These are phyloP conservation scores for Dynastes grantii DNA, from an alignment of 2,888 invertebrate species.

Conservation along the genomic window DNA sequence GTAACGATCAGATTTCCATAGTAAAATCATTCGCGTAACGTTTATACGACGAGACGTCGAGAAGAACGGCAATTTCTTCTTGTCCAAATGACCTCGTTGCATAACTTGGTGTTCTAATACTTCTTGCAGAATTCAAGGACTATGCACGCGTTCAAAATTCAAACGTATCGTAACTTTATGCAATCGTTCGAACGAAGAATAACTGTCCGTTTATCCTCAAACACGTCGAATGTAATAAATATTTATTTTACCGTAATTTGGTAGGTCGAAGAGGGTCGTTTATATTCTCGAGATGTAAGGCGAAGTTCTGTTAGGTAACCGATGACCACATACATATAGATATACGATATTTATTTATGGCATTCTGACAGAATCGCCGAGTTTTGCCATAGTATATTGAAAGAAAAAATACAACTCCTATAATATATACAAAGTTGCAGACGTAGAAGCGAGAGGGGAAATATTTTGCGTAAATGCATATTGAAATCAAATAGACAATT, in stretches of 20 bases:
- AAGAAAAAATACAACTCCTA: too few relatives aligned
- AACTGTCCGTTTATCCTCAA: not conserved
- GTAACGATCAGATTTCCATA: not conserved
- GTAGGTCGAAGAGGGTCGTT: not conserved
- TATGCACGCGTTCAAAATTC: not conserved
- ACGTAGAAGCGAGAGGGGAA: too few relatives aligned
- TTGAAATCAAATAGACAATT: too few relatives aligned
- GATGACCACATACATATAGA: not conserved
- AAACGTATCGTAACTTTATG: not conserved
- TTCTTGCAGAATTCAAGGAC: too few relatives aligned
- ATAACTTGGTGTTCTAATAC: too few relatives aligned
- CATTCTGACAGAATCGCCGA: too few relatives aligned
- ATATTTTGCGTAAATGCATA: too few relatives aligned
- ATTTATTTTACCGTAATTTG: constrained; percentile 17
- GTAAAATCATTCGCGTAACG: not conserved
- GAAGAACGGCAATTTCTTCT: not conserved
- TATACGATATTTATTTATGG: not conserved
- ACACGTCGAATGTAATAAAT: constrained; percentile 4
- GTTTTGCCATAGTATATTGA: too few relatives aligned
- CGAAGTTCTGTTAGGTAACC: constrained; percentile 26
- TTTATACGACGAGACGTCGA: not conserved
- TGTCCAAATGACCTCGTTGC: too few relatives aligned
- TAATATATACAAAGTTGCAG: too few relatives aligned
- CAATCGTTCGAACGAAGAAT: not conserved
- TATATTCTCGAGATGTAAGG: constrained; percentile 9